phyloP scores from a whole-genome alignment of 2,797 vertebrate species.

The Urophycis tenuis region DNA sequence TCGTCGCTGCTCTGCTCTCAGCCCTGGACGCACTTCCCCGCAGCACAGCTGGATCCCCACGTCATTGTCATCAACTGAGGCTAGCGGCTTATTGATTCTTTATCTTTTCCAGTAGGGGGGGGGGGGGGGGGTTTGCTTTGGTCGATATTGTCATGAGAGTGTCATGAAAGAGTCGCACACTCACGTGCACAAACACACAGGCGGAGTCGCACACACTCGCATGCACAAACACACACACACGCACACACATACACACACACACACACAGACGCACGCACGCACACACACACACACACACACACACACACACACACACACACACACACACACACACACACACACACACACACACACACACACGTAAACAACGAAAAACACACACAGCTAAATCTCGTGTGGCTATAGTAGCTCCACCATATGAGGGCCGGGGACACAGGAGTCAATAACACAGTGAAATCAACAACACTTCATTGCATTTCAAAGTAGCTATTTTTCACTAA shows the following conservation, averaged over 20 bases:
- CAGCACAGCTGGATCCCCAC: too few relatives aligned
- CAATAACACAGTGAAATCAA: neutral
- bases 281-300: neutral
- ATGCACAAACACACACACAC: slow-evolving; percentile 6
- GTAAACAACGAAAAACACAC: too few relatives aligned
- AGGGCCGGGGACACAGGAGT: neutral
- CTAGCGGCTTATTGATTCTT: too few relatives aligned
- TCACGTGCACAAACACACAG: neutral
- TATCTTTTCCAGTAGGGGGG: too few relatives aligned
- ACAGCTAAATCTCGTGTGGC: neutral
- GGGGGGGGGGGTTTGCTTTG: too few relatives aligned
- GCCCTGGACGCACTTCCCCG: too few relatives aligned
- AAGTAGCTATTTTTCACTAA: neutral
- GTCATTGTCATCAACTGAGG: too few relatives aligned
- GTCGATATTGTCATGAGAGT: too few relatives aligned
- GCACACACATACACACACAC: slow-evolving; percentile 3
- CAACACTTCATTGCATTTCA: neutral
- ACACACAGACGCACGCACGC: neutral
- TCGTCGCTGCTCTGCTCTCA: too few relatives aligned
- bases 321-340: too few relatives aligned
- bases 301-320: neutral
- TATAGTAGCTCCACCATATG: neutral
- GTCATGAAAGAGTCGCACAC: neutral
- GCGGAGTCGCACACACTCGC: neutral
- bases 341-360: too few relatives aligned